phyloP scores from a whole-genome alignment of 2,888 invertebrate genomes.

The Rapana venosa region DNA sequence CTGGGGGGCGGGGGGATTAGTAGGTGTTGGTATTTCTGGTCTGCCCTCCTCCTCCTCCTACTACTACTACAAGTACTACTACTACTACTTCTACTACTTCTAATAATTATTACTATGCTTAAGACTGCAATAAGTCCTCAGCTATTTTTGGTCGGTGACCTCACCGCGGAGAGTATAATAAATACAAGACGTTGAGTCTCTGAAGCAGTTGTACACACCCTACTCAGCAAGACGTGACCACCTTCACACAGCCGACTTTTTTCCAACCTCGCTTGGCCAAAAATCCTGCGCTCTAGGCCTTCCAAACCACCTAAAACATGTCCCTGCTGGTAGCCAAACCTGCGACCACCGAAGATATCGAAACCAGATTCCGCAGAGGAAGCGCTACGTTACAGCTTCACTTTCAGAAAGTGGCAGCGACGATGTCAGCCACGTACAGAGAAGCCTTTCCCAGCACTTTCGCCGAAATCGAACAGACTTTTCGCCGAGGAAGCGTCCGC shows the following conservation, averaged over 20 bases:
- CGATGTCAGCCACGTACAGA: background rate
- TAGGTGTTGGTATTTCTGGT: background rate
- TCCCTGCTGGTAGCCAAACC: background rate
- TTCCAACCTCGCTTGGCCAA: too few species aligned
- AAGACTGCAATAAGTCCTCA: background rate
- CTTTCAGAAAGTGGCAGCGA: constrained; percentile 9
- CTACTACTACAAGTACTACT: too few species aligned
- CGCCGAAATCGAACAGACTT: background rate
- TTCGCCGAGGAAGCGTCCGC: background rate
- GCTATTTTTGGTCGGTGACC: background rate
- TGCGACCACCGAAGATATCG: background rate
- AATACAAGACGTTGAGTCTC: background rate
- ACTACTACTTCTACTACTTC: too few species aligned
- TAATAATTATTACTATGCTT: too few species aligned
- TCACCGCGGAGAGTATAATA: background rate
- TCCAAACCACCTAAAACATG: background rate
- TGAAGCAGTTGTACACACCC: background rate
- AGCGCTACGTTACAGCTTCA: background rate
- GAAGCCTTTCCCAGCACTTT: background rate
- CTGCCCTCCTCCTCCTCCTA: too few species aligned
- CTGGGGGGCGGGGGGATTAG: background rate
- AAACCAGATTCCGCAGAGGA: background rate
- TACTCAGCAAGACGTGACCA: background rate
- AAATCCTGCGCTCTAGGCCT: too few species aligned
- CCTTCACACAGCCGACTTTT: too few species aligned